Evolutionary conservation across 2,113 vertebrate genomes (phyloP), one percentile per base, ranked within the genome.

Genomic region (Piprites chloris): DNA sequence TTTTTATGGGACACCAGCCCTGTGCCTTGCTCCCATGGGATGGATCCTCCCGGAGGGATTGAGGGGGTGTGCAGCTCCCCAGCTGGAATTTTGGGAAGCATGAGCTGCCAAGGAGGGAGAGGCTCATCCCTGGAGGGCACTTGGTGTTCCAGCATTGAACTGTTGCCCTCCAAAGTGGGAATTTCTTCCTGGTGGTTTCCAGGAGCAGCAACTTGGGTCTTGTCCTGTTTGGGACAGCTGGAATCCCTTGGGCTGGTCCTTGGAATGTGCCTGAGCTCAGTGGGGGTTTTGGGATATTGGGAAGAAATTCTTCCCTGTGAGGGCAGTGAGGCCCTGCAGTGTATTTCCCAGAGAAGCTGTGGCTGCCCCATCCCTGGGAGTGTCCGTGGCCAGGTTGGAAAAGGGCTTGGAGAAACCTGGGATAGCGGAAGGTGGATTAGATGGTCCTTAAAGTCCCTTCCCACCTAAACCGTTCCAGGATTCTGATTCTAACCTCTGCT

Each of bases 1-100:
- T 3, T 71, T 56, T 75, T 30, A 7, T 55, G 44, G 52, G 20
- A 17, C 13, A 0, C 2, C 2, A 33, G 37, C 55, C 17, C 24
- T 10, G 4, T 1, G 39, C 4, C 0, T 53, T 7, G 7, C 11
- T 78, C 12, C 68, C 5, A 1, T 23, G 59, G 55, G 73, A 55
- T 5, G 11, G 49, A 42, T 17, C 6, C 35, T 27, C 7, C 6
- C 2, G 0, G 23, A 24, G 56, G 24, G 20, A 9, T 59, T 58
- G 55, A 55, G 12, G 14, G 24, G 2, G n/a, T 21, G 9, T 46
- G 39, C 20, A 41, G 24, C 46, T 75, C 53, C 39, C 16, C 46
- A 1, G 33, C 8, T 75, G 39, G 24, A 75, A 35, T 61, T 82
- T 47, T 53, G 53, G 46, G 78, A 82, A 26, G 13, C 6, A 3